phyloP scores from a whole-genome alignment of 2,113 vertebrate genomes.

The Rhea americana region DNA sequence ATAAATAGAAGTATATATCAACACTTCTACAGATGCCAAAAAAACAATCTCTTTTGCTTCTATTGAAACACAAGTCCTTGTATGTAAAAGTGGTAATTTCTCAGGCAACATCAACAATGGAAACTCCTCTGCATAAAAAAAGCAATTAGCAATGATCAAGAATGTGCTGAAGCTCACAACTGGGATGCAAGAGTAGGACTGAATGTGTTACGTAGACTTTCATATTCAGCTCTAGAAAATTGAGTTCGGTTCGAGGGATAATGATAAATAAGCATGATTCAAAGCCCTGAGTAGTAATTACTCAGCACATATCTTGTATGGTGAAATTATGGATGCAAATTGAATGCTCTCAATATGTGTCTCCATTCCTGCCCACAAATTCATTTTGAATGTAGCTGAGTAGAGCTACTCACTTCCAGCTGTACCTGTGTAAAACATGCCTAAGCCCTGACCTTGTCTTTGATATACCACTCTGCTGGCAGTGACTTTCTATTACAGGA shows the following conservation, averaged over 20 bases:
- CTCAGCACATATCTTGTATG: neutral
- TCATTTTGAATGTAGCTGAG: neutral
- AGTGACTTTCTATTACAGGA: neutral
- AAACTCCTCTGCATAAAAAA: neutral
- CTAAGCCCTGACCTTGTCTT: neutral
- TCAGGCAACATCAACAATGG: neutral
- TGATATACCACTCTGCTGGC: neutral
- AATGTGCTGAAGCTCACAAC: neutral
- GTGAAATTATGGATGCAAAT: neutral
- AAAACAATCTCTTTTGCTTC: neutral
- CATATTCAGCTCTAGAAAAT: neutral
- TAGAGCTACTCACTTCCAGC: neutral
- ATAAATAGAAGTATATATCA: neutral
- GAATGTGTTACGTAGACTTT: neutral
- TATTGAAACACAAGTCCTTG: neutral
- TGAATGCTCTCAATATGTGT: neutral
- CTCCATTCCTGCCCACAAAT: neutral
- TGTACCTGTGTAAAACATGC: neutral
- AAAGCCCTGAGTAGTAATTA: neutral
- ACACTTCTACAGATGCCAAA: neutral
- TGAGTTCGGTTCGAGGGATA: accelerated
- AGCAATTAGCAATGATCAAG: neutral
- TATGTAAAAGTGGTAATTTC: neutral
- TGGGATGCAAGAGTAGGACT: neutral
- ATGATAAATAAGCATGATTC: neutral